Evolutionary conservation across 2,888 invertebrate genomes (phyloP).

Genomic region (Papilio protenor): DNA sequence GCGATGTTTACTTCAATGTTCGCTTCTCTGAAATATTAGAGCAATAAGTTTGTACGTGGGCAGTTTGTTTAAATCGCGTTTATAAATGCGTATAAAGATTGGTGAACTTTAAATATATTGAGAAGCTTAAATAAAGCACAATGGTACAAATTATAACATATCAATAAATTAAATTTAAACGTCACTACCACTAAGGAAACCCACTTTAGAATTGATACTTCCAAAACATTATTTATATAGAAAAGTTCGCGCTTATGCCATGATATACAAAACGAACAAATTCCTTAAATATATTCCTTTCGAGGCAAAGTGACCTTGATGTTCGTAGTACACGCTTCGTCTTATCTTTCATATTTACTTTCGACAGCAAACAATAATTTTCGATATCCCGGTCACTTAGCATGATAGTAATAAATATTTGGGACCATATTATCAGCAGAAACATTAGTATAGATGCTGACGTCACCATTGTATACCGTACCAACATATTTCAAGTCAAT

Average conservation of each 20-base stretch:
- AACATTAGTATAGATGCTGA: slow-evolving; percentile 40
- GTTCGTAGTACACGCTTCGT: slow-evolving; percentile 23
- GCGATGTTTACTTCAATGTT: slow-evolving; percentile 39
- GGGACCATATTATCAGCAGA: slow-evolving; percentile 42
- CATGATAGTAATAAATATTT: slow-evolving; percentile 23
- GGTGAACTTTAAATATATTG: slow-evolving; percentile 4
- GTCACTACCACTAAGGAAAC: not conserved
- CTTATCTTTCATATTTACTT: slow-evolving; percentile 39
- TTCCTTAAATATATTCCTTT: not conserved
- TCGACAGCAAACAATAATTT: slow-evolving; percentile 36
- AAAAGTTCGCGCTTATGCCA: not conserved
- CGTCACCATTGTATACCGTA: slow-evolving; percentile 54
- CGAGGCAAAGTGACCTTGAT: slow-evolving; percentile 18
- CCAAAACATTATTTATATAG: not conserved
- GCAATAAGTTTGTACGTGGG: slow-evolving; percentile 54
- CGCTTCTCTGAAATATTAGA: slow-evolving; percentile 61
- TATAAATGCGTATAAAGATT: slow-evolving; percentile 1
- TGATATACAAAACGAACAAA: not conserved
- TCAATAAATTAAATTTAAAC: not conserved
- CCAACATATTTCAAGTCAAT: slow-evolving; percentile 61
- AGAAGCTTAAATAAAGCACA: not conserved
- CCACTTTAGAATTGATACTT: not conserved
- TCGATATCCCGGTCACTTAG: slow-evolving; percentile 44
- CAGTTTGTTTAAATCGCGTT: slow-evolving; percentile 50
- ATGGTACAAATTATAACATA: not conserved